Evolutionary conservation across 2,888 invertebrate genomes (phyloP).

Genomic region (Limnephilus rhombicus): DNA sequence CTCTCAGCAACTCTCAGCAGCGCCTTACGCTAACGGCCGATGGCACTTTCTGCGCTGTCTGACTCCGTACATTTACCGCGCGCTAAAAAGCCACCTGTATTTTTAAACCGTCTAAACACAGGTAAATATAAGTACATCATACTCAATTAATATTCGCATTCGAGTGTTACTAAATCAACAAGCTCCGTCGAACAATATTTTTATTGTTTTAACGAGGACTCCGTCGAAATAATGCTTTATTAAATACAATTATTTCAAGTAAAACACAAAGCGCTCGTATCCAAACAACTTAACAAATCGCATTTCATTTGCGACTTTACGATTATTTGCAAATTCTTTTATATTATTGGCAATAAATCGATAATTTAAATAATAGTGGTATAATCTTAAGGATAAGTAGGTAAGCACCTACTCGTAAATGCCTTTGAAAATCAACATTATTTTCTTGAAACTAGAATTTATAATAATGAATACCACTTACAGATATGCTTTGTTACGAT

Average conservation of each 20-base stretch:
- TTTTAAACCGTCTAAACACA: not conserved
- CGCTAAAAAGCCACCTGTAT: not conserved
- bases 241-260: not conserved
- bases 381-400: not conserved
- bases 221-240: not conserved
- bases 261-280: not conserved
- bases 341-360: not conserved
- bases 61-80: not conserved
- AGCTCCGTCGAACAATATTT: not conserved
- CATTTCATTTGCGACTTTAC: not conserved
- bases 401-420: not conserved
- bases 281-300: not conserved
- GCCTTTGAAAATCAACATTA: not conserved
- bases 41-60: conserved; percentile 37
- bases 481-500: not conserved
- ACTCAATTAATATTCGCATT: not conserved
- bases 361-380: not conserved
- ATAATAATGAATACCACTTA: not conserved
- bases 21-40: not conserved
- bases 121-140: not conserved
- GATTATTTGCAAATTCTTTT: not conserved
- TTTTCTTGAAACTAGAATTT: not conserved
- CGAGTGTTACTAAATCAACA: not conserved
- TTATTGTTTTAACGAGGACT: not conserved
- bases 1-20: no score